Percentiles rank a stretch among this genome's conserved stretches.
Evolutionary conservation across 2,113 vertebrate species (phyloP).

Genomic region (Gymnogyps californianus): DNA sequence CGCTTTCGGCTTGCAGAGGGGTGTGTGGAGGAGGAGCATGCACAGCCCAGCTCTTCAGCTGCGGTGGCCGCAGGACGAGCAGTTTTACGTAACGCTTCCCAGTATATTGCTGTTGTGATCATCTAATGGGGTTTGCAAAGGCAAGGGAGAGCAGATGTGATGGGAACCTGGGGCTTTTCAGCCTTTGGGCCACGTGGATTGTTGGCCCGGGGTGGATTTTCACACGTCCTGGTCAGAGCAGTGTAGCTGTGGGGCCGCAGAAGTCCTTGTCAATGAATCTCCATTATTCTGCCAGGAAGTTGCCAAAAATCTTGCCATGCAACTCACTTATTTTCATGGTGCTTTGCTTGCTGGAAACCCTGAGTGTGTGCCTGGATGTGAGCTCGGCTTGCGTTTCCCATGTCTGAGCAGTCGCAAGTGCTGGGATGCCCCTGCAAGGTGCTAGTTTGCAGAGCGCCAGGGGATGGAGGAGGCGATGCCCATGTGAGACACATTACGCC

Average conservation of each 20-base stretch:
- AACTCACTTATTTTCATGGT: background rate
- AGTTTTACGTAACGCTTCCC: fast-evolving
- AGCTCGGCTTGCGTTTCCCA: background rate
- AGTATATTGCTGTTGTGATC: fast-evolving
- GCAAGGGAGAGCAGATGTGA: background rate
- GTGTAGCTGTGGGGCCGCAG: background rate
- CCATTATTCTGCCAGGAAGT: fast-evolving
- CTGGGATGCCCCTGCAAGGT: background rate
- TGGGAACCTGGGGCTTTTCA: background rate
- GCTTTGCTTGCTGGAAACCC: background rate
- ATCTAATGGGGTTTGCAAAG: background rate
- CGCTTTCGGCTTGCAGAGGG: fast-evolving
- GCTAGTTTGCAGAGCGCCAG: too few species aligned
- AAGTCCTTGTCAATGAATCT: background rate
- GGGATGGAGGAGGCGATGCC: background rate
- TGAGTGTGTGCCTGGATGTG: background rate
- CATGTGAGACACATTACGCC: background rate
- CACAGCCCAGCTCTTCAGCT: background rate
- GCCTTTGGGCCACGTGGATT: background rate
- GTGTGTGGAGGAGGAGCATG: background rate
- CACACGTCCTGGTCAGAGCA: fast-evolving
- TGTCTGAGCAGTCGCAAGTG: background rate
- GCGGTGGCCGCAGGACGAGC: fast-evolving
- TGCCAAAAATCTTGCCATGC: background rate
- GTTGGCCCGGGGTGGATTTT: background rate